A percentile compares a stretch with the other conserved stretches of the same genome.
Evolutionary conservation across 2,888 invertebrate species (phyloP).

Genomic region (Muscina levida): DNA sequence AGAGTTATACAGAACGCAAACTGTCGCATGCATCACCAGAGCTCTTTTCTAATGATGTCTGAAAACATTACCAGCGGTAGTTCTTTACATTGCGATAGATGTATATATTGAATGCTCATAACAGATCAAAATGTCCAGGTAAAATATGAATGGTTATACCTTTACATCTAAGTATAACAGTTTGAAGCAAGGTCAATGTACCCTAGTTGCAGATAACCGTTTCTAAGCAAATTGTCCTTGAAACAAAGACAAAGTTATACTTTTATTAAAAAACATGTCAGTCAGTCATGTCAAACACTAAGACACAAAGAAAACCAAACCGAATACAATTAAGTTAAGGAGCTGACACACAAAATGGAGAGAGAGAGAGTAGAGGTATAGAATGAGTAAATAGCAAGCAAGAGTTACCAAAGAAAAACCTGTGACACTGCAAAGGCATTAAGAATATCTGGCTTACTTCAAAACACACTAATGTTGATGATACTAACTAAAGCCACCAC

Average conservation of each 20-base stretch:
- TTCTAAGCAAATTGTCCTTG: conserved; percentile 30
- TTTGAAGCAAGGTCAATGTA: no score
- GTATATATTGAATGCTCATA: no score
- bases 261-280: conserved; percentile 36
- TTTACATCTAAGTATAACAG: no score
- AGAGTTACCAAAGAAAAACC: neutral
- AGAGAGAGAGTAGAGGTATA: neutral
- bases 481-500: neutral
- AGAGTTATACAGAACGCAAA: no score
- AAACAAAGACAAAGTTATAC: conserved; percentile 11
- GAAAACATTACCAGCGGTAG: no score
- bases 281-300: conserved; percentile 37
- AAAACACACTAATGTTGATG: conserved; percentile 33
- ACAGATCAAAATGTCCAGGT: no score
- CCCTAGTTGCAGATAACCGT: neutral
- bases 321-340: neutral
- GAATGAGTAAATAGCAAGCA: neutral
- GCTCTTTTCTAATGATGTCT: no score
- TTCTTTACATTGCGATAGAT: no score
- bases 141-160: no score
- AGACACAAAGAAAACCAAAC: neutral
- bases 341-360: neutral
- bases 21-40: no score
- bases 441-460: conserved; percentile 1
- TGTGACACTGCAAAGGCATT: neutral